These are phyloP conservation scores for Nemoura dubitans DNA, from an alignment of 2,888 invertebrate genomes.

Conservation along the genomic window DNA sequence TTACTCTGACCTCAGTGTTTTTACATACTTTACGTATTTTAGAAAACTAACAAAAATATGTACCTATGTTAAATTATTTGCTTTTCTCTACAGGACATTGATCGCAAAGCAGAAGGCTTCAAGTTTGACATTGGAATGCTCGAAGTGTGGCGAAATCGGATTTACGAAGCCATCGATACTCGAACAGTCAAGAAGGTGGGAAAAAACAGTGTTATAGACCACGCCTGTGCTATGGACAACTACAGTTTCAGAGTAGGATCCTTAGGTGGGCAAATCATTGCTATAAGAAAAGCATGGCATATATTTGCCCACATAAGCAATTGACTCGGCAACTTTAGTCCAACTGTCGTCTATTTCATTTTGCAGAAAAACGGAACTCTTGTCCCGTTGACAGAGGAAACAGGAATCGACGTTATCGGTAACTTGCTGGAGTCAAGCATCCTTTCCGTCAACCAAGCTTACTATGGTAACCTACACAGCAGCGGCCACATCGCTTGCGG, in stretches of 20 bases:
- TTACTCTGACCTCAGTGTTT: neutral
- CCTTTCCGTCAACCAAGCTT: constrained; percentile 72
- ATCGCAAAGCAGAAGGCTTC: constrained; percentile 74
- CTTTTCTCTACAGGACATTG: too few relatives aligned
- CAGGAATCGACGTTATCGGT: constrained; percentile 81
- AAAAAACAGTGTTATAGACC: too few relatives aligned
- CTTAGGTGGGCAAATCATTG: too few relatives aligned
- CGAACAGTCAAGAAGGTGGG: constrained; percentile 66
- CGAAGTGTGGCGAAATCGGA: constrained; percentile 79
- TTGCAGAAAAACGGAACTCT: neutral
- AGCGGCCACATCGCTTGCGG: constrained; percentile 82
- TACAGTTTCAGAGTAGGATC: too few relatives aligned
- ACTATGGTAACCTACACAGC: constrained; percentile 85
- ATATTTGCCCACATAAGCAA: too few relatives aligned
- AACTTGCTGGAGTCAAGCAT: constrained; percentile 80
- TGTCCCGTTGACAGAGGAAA: constrained; percentile 51
- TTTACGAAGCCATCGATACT: constrained; percentile 75
- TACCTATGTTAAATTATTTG: too few relatives aligned
- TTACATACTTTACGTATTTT: constrained; percentile 56
- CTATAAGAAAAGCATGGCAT: too few relatives aligned
- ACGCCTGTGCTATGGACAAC: too few relatives aligned
- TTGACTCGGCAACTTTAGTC: too few relatives aligned
- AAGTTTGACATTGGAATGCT: constrained; percentile 74
- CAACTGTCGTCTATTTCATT: too few relatives aligned
- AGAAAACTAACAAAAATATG: too few relatives aligned